Conservation (phyloP, 2,113 vertebrate species). For the Apodemus sylvaticus region DNA sequence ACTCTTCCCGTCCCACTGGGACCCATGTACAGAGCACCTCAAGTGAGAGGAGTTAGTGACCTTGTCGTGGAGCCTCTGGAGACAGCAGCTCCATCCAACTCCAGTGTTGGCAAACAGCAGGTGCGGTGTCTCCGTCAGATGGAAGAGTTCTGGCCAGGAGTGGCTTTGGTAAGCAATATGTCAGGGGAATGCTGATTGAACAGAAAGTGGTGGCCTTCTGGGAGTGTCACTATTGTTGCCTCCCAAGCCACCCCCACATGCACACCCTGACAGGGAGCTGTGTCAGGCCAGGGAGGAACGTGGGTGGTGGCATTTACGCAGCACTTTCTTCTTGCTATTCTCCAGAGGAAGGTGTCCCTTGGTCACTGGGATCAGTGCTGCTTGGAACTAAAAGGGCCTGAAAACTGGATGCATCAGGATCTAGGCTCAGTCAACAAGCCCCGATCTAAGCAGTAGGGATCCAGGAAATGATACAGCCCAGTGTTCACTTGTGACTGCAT, state of each 20-base stretch:
- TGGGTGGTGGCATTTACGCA: background rate
- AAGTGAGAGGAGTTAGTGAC: background rate
- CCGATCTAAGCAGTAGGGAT: background rate
- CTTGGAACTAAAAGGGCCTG: background rate
- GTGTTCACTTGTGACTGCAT: too few relatives aligned
- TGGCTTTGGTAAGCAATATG: constrained; percentile 57
- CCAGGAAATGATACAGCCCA: background rate
- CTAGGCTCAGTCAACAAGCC: background rate
- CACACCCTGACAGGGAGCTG: background rate
- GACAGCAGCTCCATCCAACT: background rate
- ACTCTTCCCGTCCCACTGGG: background rate
- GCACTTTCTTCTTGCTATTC: background rate
- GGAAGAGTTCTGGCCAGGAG: constrained; percentile 37
- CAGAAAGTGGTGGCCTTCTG: constrained; percentile 21
- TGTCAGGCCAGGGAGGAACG: background rate
- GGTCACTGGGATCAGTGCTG: background rate
- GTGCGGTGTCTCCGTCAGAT: background rate
- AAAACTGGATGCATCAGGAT: background rate
- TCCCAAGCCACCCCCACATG: background rate
- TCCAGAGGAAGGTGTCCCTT: background rate
- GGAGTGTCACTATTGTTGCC: background rate
- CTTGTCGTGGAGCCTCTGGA: constrained; percentile 33
- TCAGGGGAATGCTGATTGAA: constrained; percentile 45
- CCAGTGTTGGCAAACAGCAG: background rate
- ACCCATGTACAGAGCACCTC: background rate